Conservation (phyloP, 2,797 vertebrate species). For the Cossypha caffra region DNA sequence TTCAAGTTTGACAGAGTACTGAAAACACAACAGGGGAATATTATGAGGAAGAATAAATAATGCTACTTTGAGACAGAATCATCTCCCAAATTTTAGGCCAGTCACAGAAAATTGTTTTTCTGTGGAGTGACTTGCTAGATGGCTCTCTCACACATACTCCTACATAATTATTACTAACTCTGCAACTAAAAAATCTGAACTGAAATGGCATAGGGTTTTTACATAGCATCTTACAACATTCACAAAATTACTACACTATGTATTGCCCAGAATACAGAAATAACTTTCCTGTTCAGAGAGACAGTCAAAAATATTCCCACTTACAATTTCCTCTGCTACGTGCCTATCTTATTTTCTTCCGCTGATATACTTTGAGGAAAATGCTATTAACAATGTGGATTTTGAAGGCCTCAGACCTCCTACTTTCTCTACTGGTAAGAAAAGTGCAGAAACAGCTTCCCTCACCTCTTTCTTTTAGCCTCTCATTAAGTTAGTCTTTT, state of each 20-base stretch:
- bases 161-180: background rate
- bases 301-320: background rate
- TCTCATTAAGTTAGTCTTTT: background rate
- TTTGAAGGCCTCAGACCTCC: background rate
- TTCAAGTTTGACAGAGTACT: background rate
- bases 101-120: background rate
- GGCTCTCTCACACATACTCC: background rate
- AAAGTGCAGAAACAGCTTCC: background rate
- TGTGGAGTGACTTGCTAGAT: background rate
- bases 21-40: background rate
- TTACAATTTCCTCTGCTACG: background rate
- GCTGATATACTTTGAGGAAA: background rate
- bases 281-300: background rate
- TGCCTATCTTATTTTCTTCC: background rate
- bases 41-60: background rate
- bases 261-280: background rate
- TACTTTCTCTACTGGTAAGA: background rate
- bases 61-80: background rate
- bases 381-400: background rate
- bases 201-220: background rate
- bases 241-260: background rate
- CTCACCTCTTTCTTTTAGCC: background rate
- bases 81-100: background rate
- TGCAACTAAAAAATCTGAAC: background rate
- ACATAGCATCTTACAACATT: background rate